Evolutionary conservation across 92 coral and sea anemone species (phyloP).

Genomic region (Epizoanthus illoricatus): DNA sequence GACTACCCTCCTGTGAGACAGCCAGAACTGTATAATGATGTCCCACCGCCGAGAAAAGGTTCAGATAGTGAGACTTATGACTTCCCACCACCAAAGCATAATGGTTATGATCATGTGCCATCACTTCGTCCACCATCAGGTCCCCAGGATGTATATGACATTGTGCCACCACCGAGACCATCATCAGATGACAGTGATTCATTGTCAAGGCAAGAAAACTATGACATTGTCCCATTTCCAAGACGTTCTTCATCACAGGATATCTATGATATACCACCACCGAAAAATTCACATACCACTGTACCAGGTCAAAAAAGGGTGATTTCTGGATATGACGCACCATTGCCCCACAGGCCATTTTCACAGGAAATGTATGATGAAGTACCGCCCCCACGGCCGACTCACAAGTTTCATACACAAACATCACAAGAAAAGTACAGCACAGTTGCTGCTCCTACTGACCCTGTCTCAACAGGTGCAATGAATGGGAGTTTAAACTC

Average conservation of each 20-base stretch:
- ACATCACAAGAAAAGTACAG: slow-evolving; percentile 62
- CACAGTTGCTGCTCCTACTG: slow-evolving; percentile 60
- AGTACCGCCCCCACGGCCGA: slow-evolving; percentile 47
- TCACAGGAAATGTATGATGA: slow-evolving; percentile 65
- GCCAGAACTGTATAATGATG: slow-evolving; percentile 44
- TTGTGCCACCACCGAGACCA: slow-evolving; percentile 63
- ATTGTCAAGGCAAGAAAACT: slow-evolving; percentile 41
- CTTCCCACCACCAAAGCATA: background rate
- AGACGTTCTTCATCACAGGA: slow-evolving; percentile 37
- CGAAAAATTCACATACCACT: slow-evolving; percentile 12
- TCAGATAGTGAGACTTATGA: slow-evolving; percentile 53
- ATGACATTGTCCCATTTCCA: slow-evolving; percentile 61
- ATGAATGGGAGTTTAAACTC: slow-evolving; percentile 26
- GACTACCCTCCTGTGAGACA: background rate
- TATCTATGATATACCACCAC: background rate
- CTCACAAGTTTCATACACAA: slow-evolving; percentile 37
- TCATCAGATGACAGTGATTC: slow-evolving; percentile 39
- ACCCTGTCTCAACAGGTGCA: slow-evolving; percentile 28
- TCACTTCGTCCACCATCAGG: slow-evolving; percentile 7
- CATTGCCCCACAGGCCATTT: background rate
- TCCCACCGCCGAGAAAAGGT: slow-evolving; percentile 43
- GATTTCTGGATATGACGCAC: background rate
- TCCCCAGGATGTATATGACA: slow-evolving; percentile 63
- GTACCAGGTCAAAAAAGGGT: slow-evolving; percentile 25
- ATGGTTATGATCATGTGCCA: slow-evolving; percentile 47